A percentile compares a stretch with the other conserved stretches of the same genome.
These are phyloP conservation scores for Choloepus didactylus DNA, from an alignment of 2,797 vertebrate genomes.

Conservation along the genomic window DNA sequence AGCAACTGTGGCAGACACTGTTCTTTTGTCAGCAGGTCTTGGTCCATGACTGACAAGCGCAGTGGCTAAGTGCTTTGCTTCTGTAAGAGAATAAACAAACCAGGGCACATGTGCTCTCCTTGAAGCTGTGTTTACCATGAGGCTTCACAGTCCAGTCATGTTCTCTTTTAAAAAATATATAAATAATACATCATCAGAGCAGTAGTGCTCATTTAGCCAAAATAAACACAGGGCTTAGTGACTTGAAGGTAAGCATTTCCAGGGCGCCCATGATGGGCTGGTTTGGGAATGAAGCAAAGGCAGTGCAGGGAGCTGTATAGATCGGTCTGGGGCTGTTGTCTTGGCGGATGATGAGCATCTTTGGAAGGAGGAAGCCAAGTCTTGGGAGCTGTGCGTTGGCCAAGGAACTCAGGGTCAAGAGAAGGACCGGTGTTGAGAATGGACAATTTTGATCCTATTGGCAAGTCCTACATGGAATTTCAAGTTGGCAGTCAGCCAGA, in stretches of 20 bases:
- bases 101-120: conserved; percentile 23
- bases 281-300: neutral
- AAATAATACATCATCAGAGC: conserved; percentile 73
- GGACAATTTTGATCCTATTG: neutral
- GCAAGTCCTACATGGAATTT: neutral
- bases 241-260: conserved; percentile 67
- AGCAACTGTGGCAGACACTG: neutral
- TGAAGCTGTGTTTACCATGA: conserved; percentile 36
- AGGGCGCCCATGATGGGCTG: neutral
- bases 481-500: neutral
- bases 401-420: neutral
- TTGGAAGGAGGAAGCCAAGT: neutral
- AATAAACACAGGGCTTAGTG: conserved; percentile 68
- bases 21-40: neutral
- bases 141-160: conserved; percentile 49
- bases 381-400: conserved; percentile 26
- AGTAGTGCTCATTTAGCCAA: conserved; percentile 54
- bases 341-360: neutral
- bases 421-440: neutral
- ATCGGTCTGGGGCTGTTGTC: neutral
- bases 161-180: conserved; percentile 63
- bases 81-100: conserved; percentile 58
- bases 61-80: conserved; percentile 17
- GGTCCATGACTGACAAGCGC: neutral
- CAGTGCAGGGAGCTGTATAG: rapidly evolving